Evolutionary conservation across 2,113 vertebrate species (phyloP), one percentile per base, ranked within the genome.

Genomic region (Charadrius vociferus): DNA sequence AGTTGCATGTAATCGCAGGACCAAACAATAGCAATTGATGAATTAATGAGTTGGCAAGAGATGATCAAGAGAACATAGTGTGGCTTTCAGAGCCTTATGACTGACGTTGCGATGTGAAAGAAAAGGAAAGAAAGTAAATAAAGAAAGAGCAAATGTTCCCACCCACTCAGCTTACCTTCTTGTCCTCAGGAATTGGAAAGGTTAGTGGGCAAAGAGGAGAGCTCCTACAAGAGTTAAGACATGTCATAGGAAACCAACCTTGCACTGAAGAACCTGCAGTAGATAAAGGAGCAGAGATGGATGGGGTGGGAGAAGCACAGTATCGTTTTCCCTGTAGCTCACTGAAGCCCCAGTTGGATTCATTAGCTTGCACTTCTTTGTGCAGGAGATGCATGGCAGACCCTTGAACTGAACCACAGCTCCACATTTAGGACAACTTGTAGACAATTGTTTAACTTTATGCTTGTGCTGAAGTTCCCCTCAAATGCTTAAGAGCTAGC

Each of bases 31-130:
- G 45, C 53, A 72, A 83, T 34, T 83, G 66, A 68, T 91, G 72
- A 81, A 89, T 89, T 81, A 93, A 89, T 36, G 72, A 86, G 23
- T 55, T 61, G 58, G 30, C 78, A 88, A 70, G 55, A 73, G 39
- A 67, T 77, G 85, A 82, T 84, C 39, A 79, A 36, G 78, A 89
- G 52, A 86, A 49, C 59, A n/a, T 63, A 53, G 58, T 41, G 81
- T 85, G 62, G 49, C 34, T 91, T 79, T 81, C 70, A 82, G 63
- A 90, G 27, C 24, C 45, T 78, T 65, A 17, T 20, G 45, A 65
- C 49, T 86, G 90, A 39, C 2, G 1, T 21, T 82, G 47, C 0
- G 2, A 56, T 41, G n/a, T 45, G 47, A 81, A 80, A 95, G 58
- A 50, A 81, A 75, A 74, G 34, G 66, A 82, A 79, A 63, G 30